Evolutionary conservation across 1,140 invertebrate species (phyloP), one percentile per base, ranked within the genome.

Genomic region (Temnothorax nylanderi): DNA sequence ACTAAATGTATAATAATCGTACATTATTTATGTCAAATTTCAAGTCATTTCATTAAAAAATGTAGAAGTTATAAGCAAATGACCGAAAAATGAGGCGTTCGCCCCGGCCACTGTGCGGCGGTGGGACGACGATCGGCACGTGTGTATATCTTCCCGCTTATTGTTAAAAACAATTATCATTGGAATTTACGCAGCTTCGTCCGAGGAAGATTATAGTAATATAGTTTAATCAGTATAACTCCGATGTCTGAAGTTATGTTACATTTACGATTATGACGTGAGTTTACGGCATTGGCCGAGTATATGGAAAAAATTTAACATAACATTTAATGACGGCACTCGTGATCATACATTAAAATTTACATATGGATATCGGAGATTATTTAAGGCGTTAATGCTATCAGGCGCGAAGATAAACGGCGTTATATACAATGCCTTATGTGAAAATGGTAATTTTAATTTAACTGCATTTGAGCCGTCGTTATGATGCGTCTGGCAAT

Each of bases 71-170:
- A n/a, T n/a, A n/a, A n/a, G n/a, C n/a, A n/a, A n/a, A n/a, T n/a
- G n/a, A n/a, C n/a, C n/a, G n/a, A n/a, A n/a, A n/a, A n/a, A n/a
- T n/a, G n/a, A n/a, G n/a, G n/a, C n/a, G n/a, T n/a, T n/a, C n/a
- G n/a, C n/a, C n/a, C n/a, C n/a, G n/a, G n/a, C n/a, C n/a, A n/a
- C n/a, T n/a, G n/a, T n/a, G n/a, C n/a, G n/a, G 26, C 26, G 26
- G 26, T 26, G 26, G 26, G 32, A 77, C 5, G 51, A 32, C 72
- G 13, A 72, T 37, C 37, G 77, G 81, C 89, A 90, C 86, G 86
- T 84, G 88, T 82, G 51, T 18, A 51, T 60, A 18, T 21, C 58
- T 72, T 81, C 49, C 18, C 26, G 37, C 37, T 72, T 58, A 81
- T n/a, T n/a, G 47, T 47, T 47, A 47, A 88, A 47, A 88, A 64